Evolutionary conservation across 1,140 invertebrate species (phyloP).

Genomic region (Brachionus paranguensis): DNA sequence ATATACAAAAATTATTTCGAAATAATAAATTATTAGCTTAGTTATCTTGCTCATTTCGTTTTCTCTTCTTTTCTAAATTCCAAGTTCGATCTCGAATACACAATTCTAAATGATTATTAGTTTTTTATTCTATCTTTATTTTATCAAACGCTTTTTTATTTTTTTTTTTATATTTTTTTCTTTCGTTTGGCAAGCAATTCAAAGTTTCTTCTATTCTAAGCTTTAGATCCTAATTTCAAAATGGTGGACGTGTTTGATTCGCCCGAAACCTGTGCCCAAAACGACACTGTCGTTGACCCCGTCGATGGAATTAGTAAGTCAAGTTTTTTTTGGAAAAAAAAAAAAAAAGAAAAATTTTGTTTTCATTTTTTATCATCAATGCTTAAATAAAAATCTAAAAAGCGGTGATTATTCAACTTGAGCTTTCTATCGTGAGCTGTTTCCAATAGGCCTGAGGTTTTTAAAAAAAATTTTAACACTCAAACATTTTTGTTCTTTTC

Average conservation of each 20-base stretch:
- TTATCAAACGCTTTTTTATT: background rate
- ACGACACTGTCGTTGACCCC: background rate
- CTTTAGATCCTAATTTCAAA: background rate
- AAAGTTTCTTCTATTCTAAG: background rate
- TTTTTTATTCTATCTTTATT: background rate
- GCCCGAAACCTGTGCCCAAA: background rate
- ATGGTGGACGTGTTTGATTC: slow-evolving; percentile 31
- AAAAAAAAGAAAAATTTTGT: no score
- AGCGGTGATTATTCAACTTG: no score
- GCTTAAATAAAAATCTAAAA: no score
- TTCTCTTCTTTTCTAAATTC: background rate
- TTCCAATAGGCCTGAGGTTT: no score
- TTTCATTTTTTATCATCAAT: no score
- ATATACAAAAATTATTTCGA: slow-evolving; percentile 4
- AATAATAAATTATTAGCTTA: slow-evolving; percentile 30
- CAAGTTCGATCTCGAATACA: slow-evolving; percentile 3
- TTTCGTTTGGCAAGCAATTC: background rate
- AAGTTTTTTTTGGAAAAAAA: no score
- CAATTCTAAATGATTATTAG: background rate
- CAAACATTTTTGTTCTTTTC: no score
- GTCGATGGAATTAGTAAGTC: slow-evolving; percentile 22
- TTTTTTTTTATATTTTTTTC: no score
- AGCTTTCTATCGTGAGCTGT: no score
- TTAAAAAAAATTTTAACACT: no score
- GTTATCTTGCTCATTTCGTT: background rate